Evolutionary conservation across 37 sponge, comb jelly and placozoan genomes (phyloP).

Genomic region (Hormiphora californensis): DNA sequence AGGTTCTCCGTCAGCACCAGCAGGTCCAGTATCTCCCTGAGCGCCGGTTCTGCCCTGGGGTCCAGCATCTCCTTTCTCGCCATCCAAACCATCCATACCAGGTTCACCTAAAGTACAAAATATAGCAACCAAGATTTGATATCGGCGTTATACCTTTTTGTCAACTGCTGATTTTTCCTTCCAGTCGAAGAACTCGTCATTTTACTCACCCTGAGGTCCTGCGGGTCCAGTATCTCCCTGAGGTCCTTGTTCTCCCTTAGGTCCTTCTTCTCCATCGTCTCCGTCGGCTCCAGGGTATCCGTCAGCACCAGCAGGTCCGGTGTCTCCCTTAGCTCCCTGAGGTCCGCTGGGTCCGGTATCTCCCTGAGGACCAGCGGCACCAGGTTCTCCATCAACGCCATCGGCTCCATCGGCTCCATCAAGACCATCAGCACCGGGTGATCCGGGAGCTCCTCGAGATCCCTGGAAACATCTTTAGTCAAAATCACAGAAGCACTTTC

Average conservation of each 20-base stretch:
- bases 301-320: background rate
- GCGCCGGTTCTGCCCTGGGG: conserved; percentile 20
- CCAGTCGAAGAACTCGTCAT: no score
- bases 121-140: no score
- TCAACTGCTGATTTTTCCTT: no score
- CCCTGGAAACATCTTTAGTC: no score
- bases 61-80: conserved; percentile 25
- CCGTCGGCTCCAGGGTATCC: background rate
- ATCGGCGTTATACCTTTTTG: no score
- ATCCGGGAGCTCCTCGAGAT: background rate
- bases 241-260: background rate
- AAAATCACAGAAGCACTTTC: no score
- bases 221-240: background rate
- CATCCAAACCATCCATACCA: background rate
- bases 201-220: no score
- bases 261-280: background rate
- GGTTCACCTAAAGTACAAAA: no score
- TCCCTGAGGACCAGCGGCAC: conserved; percentile 4
- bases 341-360: background rate
- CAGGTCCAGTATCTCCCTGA: conserved; percentile 26
- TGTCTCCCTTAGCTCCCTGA: background rate
- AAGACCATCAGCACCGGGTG: background rate
- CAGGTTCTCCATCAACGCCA: background rate
- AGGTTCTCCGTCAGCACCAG: conserved; percentile 34
- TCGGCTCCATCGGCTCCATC: background rate